Evolutionary conservation across 2,113 vertebrate species (phyloP), one percentile per base, ranked within the genome.

Genomic region (Silurus asotus): DNA sequence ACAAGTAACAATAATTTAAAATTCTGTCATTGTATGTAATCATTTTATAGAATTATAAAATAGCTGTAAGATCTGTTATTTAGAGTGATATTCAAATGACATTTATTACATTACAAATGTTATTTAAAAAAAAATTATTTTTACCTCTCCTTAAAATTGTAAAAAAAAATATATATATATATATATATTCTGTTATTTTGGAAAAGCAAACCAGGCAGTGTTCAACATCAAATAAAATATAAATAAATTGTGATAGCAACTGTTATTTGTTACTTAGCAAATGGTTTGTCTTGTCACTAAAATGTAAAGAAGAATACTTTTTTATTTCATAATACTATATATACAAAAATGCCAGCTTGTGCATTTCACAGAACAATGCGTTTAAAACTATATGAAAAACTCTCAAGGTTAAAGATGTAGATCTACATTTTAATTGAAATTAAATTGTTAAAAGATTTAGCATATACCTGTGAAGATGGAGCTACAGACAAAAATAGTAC

Each of bases 391-490:
- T 28, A 28, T 28, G 25, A 55, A 3, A 6, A 25, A 8, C 3
- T 74, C 4, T 49, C 19, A 49, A 69, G 17, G 13, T 70, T 45
- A 70, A 74, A 74, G 70, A 19, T 20, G 49, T 48, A 48, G 69
- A 14, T 72, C 37, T 19, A 72, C 48, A 72, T 28, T 67, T 15
- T 13, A 37, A 37, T 13, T 28, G 37, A 11, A 67, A 67, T 6
- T 2, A 69, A 72, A 20, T 51, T 53, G 48, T 51, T 75, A 8
- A 72, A 69, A 19, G 28, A 72, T 48, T 76, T 9, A 51, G 72
- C 48, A 76, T n/a, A 7, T 76, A 78, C 76, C 76, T 78, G 76
- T 78, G 25, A 58, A 78, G 4, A 78, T 37, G 55, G 55, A 78
- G 25, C 15, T 58, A 58, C 14, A 37, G 76, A 37, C 53, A 78